Conservation (phyloP, 1,140 invertebrate genomes). For the Drosophila lini region DNA sequence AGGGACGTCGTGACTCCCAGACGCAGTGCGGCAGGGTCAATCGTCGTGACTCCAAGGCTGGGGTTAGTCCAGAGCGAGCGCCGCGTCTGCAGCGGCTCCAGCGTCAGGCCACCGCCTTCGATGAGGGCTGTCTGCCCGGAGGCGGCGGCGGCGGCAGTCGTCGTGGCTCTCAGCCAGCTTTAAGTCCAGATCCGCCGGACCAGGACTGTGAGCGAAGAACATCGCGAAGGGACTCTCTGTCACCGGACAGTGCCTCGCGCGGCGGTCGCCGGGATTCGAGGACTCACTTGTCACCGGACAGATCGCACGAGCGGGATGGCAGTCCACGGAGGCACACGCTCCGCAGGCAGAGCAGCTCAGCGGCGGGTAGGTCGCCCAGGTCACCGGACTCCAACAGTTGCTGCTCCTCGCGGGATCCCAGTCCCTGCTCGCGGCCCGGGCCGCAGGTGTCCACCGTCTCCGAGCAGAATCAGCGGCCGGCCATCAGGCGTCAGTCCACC, state of each 20-base stretch:
- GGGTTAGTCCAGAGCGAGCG: slow-evolving; percentile 88
- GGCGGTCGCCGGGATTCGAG: slow-evolving; percentile 90
- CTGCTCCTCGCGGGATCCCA: slow-evolving; percentile 89
- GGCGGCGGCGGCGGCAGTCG: slow-evolving; percentile 87
- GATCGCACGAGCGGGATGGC: slow-evolving; percentile 88
- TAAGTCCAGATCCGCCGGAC: slow-evolving; percentile 89
- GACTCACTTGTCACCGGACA: slow-evolving; percentile 92
- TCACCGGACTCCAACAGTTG: slow-evolving; percentile 91
- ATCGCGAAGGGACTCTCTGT: slow-evolving; percentile 92
- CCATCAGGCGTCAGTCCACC: slow-evolving; percentile 93
- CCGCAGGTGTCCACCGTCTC: slow-evolving; percentile 84
- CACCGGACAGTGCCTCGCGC: slow-evolving; percentile 92
- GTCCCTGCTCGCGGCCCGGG: slow-evolving; percentile 87
- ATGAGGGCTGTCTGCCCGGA: slow-evolving; percentile 91
- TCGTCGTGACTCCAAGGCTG: slow-evolving; percentile 88
- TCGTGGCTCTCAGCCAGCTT: slow-evolving; percentile 91
- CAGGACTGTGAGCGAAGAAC: slow-evolving; percentile 87
- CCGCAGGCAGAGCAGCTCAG: slow-evolving; percentile 92
- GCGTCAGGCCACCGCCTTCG: slow-evolving; percentile 94
- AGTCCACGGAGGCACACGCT: slow-evolving; percentile 88
- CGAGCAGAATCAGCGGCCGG: slow-evolving; percentile 86
- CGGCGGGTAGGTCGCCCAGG: slow-evolving; percentile 86
- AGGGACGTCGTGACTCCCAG: slow-evolving; percentile 91
- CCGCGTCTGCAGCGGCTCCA: slow-evolving; percentile 90
- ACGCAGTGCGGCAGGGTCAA: slow-evolving; percentile 90